These are phyloP conservation scores for Haliclona indistincta DNA, from an alignment of 37 sponge, comb jelly and placozoan genomes.

Conservation along the genomic window DNA sequence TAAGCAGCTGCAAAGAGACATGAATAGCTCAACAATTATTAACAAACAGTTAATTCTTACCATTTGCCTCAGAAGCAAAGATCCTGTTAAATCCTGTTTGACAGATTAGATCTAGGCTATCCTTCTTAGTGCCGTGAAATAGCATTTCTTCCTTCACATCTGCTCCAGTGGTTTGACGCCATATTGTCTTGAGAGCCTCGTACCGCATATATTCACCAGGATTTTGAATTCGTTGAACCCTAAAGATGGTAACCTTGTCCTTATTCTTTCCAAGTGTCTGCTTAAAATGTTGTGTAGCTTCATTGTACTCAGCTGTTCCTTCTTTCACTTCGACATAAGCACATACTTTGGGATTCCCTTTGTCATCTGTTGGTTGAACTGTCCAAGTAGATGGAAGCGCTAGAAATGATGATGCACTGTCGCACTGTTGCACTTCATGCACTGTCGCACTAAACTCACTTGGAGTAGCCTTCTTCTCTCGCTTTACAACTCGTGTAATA, in stretches of 20 bases:
- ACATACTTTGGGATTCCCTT: conserved; percentile 9
- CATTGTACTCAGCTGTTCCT: conserved; percentile 15
- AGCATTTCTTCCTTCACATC: conserved; percentile 15
- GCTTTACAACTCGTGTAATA: too few species aligned
- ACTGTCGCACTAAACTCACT: too few species aligned
- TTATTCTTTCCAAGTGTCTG: conserved; percentile 8
- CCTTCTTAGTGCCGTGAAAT: conserved; percentile 53
- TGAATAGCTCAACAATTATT: neutral
- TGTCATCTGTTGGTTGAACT: conserved; percentile 6
- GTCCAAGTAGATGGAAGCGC: conserved; percentile 36
- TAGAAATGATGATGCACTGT: neutral
- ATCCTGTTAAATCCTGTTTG: conserved; percentile 68
- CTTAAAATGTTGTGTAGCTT: conserved; percentile 32
- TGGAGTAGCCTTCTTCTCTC: too few species aligned
- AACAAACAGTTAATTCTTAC: conserved; percentile 10
- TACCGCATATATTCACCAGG: conserved; percentile 24
- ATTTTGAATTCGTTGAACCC: conserved; percentile 52
- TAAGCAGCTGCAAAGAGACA: conserved; percentile 30
- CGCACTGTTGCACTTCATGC: too few species aligned
- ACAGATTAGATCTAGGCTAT: conserved; percentile 20
- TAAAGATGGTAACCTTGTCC: conserved; percentile 3
- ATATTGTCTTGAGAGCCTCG: neutral
- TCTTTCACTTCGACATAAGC: conserved; percentile 18
- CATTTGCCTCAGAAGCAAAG: conserved; percentile 71
- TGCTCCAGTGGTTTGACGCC: neutral